Evolutionary conservation across 2,113 vertebrate species (phyloP).

Genomic region (Tragelaphus scriptus): DNA sequence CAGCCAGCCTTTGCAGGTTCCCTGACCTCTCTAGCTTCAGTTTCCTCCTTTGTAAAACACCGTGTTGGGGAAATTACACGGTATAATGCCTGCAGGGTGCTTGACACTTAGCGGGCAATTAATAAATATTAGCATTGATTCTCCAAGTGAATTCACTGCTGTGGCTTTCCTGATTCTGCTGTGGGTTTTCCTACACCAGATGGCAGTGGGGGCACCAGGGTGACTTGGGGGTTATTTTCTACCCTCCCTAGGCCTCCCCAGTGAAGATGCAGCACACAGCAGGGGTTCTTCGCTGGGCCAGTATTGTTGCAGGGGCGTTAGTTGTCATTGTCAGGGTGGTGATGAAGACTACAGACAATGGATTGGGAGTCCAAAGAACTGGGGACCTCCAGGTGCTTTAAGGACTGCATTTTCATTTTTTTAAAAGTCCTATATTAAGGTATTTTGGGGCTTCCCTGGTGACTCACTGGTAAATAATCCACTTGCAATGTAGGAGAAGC

Average conservation of each 20-base stretch:
- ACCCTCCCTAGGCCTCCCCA: background rate
- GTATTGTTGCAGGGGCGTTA: background rate
- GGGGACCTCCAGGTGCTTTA: background rate
- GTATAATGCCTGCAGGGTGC: background rate
- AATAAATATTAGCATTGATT: background rate
- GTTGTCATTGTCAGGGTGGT: background rate
- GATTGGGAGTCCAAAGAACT: background rate
- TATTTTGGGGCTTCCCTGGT: background rate
- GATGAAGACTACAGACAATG: background rate
- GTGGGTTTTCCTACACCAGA: background rate
- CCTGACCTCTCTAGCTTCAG: background rate
- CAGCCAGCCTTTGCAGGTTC: background rate
- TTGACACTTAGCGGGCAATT: background rate
- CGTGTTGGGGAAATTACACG: background rate
- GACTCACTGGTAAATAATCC: background rate
- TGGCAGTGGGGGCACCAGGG: background rate
- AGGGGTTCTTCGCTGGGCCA: background rate
- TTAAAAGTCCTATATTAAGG: background rate
- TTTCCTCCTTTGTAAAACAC: background rate
- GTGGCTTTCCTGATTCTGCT: background rate
- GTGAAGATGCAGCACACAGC: background rate
- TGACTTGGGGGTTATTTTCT: background rate
- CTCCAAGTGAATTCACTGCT: background rate
- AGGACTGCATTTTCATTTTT: background rate
- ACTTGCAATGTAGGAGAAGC: background rate